Evolutionary conservation across 2,113 vertebrate species (phyloP).

Genomic region (Mandrillus leucophaeus): DNA sequence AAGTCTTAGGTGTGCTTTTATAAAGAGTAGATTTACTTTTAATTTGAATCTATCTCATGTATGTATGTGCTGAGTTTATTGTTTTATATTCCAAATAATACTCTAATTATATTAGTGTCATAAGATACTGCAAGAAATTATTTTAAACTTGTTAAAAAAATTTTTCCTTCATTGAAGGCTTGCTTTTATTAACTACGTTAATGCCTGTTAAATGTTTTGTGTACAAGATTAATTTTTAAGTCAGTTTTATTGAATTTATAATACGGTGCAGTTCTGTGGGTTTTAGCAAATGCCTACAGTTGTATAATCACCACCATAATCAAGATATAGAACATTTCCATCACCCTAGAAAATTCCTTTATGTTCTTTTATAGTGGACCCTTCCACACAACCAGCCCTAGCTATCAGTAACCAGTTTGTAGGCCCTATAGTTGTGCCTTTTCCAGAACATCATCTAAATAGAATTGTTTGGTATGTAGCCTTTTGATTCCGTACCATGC

Average conservation of each 20-base stretch:
- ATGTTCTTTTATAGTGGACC: not conserved
- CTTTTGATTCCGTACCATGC: not conserved
- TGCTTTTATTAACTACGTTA: not conserved
- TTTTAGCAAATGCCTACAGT: not conserved
- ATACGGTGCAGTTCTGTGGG: not conserved
- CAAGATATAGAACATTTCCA: not conserved
- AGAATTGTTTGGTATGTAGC: not conserved
- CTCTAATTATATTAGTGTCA: not conserved
- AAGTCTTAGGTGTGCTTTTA: not conserved
- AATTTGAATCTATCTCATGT: not conserved
- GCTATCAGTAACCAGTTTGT: not conserved
- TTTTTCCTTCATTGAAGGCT: not conserved
- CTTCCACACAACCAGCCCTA: not conserved
- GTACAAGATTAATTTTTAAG: not conserved
- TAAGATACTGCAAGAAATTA: conserved; percentile 3
- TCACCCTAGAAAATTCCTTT: not conserved
- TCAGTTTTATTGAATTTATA: not conserved
- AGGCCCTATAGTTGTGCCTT: not conserved
- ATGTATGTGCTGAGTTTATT: not conserved
- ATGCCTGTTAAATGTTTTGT: not conserved
- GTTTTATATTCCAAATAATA: conserved; percentile 21
- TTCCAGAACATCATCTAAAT: not conserved
- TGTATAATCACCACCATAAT: not conserved
- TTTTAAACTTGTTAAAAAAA: not conserved
- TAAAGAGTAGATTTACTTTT: not conserved